Evolutionary conservation across 2,113 vertebrate species (phyloP).

Genomic region (Rhea americana): DNA sequence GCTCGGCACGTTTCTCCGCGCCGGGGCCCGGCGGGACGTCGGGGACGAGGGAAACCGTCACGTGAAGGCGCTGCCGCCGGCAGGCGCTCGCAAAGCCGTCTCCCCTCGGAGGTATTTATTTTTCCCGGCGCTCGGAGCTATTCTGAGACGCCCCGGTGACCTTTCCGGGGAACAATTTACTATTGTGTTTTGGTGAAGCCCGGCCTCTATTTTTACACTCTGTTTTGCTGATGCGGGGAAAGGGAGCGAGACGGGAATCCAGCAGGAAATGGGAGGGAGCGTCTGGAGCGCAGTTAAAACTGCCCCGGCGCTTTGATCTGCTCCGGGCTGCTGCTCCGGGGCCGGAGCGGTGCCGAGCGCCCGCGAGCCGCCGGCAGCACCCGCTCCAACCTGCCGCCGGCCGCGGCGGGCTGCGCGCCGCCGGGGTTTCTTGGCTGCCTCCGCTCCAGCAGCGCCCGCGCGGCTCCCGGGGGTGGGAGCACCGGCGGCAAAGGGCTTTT

Average conservation of each 20-base stretch:
- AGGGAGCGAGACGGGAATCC: conserved; percentile 50
- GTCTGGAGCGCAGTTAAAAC: neutral
- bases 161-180: conserved; percentile 71
- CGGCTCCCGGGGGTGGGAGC: neutral
- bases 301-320: conserved; percentile 38
- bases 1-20: neutral
- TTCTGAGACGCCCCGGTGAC: conserved; percentile 48
- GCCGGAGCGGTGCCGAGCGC: accelerated
- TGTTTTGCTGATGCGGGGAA: conserved; percentile 65
- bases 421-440: no score
- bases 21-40: neutral
- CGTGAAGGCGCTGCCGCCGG: neutral
- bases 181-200: conserved; percentile 67
- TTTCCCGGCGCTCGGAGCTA: conserved; percentile 6
- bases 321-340: neutral
- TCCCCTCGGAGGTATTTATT: neutral
- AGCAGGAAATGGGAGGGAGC: conserved; percentile 68
- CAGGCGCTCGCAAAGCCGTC: neutral
- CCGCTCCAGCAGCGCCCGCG: no score
- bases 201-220: conserved; percentile 70
- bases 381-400: neutral
- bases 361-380: neutral
- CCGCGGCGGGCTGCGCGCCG: no score
- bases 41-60: neutral
- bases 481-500: neutral